phyloP scores from a whole-genome alignment of 2,797 vertebrate species.

The Bothrops alternatus region DNA sequence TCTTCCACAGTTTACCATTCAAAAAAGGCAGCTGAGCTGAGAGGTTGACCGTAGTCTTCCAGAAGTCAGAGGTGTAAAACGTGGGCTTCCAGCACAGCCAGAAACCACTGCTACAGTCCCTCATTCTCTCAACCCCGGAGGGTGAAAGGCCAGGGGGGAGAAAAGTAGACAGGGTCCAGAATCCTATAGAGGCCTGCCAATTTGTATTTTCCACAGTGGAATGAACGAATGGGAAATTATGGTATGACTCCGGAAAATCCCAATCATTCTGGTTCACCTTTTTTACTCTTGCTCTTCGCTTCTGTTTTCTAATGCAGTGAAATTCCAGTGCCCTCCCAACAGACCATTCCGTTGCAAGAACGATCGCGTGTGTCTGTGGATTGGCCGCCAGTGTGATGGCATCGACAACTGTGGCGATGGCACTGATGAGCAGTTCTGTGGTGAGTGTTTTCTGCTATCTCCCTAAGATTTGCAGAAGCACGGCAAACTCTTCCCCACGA shows the following conservation, averaged over 20 bases:
- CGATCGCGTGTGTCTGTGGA: conserved; percentile 85
- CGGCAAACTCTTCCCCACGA: background rate
- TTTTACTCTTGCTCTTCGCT: conserved; percentile 53
- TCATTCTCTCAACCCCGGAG: background rate
- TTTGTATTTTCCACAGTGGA: background rate
- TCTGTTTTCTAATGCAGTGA: conserved; percentile 67
- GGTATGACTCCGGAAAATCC: rapidly evolving
- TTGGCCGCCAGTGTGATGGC: conserved; percentile 85
- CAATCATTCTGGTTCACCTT: background rate
- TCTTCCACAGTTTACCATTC: background rate
- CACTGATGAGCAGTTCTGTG: conserved; percentile 87
- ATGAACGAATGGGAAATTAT: rapidly evolving
- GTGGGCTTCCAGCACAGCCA: background rate
- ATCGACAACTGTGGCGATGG: conserved; percentile 91
- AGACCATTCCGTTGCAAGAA: conserved; percentile 93
- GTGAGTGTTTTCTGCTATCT: conserved; percentile 71
- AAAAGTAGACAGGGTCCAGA: background rate
- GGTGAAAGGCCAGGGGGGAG: rapidly evolving
- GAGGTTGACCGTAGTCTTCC: background rate
- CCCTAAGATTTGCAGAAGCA: background rate
- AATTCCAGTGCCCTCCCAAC: conserved; percentile 88
- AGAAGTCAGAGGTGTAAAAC: background rate
- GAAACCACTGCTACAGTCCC: background rate
- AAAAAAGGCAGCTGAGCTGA: background rate
- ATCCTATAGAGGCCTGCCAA: background rate